Conservation (phyloP, 2,888 invertebrate species). For the Heteromyza rotundicornis region DNA sequence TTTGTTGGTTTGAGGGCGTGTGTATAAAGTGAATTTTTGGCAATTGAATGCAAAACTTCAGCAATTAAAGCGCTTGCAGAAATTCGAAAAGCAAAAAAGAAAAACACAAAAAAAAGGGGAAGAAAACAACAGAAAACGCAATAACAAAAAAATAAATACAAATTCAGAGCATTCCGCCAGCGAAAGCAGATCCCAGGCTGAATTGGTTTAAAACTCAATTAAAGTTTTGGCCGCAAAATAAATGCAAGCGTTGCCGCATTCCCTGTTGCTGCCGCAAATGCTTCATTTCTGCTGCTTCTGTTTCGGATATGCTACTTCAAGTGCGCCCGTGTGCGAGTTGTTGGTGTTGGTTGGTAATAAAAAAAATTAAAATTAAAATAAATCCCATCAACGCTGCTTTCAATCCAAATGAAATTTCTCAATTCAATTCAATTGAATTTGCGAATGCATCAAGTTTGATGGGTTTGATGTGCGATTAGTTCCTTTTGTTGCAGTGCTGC, state of each 20-base stretch:
- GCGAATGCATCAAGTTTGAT: constrained; percentile 21
- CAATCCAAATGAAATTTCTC: too few species aligned
- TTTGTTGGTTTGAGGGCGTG: too few species aligned
- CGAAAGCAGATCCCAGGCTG: constrained; percentile 26
- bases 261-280: constrained; percentile 11
- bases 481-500: neutral
- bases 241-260: constrained; percentile 46
- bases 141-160: neutral
- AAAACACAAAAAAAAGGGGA: too few species aligned
- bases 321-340: too few species aligned
- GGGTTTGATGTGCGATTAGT: constrained; percentile 20
- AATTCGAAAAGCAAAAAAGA: too few species aligned
- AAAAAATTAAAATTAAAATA: too few species aligned
- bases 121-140: neutral
- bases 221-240: constrained; percentile 53
- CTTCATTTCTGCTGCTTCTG: neutral
- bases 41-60: too few species aligned
- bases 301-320: too few species aligned
- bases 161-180: neutral
- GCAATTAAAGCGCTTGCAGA: too few species aligned
- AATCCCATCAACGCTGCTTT: too few species aligned
- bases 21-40: too few species aligned
- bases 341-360: too few species aligned
- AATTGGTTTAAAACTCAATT: constrained; percentile 53
- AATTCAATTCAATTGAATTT: constrained; percentile 20